phyloP scores from a whole-genome alignment of 2,888 invertebrate species.

The Ectobius pallidus region DNA sequence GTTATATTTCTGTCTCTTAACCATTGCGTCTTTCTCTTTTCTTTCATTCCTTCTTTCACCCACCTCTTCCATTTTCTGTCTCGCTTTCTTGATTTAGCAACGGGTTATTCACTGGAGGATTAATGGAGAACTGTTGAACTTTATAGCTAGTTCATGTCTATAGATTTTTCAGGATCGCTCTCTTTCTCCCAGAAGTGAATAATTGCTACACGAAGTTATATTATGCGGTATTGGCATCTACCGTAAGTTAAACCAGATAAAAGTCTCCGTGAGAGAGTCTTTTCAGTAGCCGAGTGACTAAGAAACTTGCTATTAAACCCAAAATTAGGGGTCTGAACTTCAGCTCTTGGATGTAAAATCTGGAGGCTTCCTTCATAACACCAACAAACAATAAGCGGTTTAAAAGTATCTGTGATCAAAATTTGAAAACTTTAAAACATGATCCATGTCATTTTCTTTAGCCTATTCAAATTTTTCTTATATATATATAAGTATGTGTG shows the following conservation, averaged over 20 bases:
- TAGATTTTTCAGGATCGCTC: constrained; percentile 38
- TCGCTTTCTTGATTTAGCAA: constrained; percentile 19
- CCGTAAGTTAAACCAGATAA: constrained; percentile 32
- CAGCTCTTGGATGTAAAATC: no score
- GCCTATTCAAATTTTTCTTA: no score
- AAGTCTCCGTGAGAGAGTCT: constrained; percentile 3
- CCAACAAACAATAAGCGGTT: no score
- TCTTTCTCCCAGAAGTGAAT: constrained; percentile 35
- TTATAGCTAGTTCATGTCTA: constrained; percentile 40
- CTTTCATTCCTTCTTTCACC: constrained; percentile 1
- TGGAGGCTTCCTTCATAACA: no score
- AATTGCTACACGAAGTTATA: constrained; percentile 24
- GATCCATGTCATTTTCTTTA: no score
- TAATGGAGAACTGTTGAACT: constrained; percentile 42
- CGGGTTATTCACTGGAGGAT: constrained; percentile 40
- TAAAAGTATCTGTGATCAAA: no score
- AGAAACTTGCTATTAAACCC: no score
- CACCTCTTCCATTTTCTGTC: constrained; percentile 1
- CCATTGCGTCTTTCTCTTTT: neutral
- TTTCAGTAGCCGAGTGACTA: no score
- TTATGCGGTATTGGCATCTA: constrained; percentile 34
- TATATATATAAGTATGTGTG: no score
- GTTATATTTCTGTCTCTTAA: neutral
- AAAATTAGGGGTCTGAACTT: no score
- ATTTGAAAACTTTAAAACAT: no score